Base-by-base conservation (phyloP, 2,113 vertebrate genomes). In the Brachyistius frenatus region DNA sequence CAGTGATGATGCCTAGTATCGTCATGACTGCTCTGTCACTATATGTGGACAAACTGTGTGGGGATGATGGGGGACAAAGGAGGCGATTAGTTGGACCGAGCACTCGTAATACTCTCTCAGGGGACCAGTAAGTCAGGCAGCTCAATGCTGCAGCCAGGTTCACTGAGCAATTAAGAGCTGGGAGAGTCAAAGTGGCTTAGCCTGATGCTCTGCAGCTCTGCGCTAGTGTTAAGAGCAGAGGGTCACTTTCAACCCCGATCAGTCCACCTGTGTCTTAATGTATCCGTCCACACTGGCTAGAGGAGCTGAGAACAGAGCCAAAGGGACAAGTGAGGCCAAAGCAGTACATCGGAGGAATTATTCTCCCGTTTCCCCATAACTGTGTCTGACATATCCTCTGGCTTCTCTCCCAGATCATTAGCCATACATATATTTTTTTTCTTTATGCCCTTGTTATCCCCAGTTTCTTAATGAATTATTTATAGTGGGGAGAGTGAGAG, bases 191-290 rank as follows among this genome's bases (percentile, higher is more conserved):
- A 88, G 86, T 90, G 89, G 87, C 82, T 92, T 84, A 89, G 87
- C 83, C 88, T 77, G 86, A 88, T 78, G 89, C 78, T 86, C 78
- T 66, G 60, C 73, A 76, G 78, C 80, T 72, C 76, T 64, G 81
- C 57, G 58, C 86, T 81, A 78, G 82, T 73, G 81, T 41, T 66
- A 86, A 85, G 85, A 88, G 86, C 83, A 78, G 80, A 78, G 90
- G 91, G 89, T 92, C 93, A 89, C 92, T 92, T 92, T 91, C 91
- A 88, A 82, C 83, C 81, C 81, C 86, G 78, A 86, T 92, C 91
- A 87, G 83, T 89, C 89, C 87, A 92, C 86, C 87, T 85, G 85
- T 55, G 84, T 86, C 81, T 84, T 90, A 90, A 91, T 86, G 85
- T 88, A 80, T 77, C 88, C 69, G 58, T 93, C 90, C 84, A 74